phyloP scores from a whole-genome alignment of 92 coral and sea anemone species.

The Phenganax stokvisi region DNA sequence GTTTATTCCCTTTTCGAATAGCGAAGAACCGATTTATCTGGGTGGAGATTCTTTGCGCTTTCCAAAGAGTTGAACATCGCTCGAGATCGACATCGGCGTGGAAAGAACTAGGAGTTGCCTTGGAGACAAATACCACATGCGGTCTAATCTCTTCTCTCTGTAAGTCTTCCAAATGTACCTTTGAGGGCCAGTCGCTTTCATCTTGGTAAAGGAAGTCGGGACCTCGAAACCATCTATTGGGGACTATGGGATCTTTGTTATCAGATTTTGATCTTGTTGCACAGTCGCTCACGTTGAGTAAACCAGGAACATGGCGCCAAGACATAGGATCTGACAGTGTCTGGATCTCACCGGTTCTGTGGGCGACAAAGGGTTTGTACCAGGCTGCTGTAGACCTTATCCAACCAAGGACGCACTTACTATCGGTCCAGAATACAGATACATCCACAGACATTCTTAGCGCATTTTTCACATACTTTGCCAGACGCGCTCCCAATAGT shows the following conservation, averaged over 20 bases:
- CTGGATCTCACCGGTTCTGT: constrained; percentile 18
- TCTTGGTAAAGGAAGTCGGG: constrained; percentile 49
- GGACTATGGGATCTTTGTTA: not conserved
- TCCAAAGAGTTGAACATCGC: constrained; percentile 28
- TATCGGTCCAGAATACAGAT: constrained; percentile 46
- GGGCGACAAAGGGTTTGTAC: constrained; percentile 19
- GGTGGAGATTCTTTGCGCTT: constrained; percentile 9
- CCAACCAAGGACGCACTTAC: constrained; percentile 16
- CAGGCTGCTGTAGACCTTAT: constrained; percentile 10
- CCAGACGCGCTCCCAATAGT: constrained; percentile 43
- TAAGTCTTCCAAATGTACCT: not conserved
- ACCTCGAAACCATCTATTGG: constrained; percentile 48
- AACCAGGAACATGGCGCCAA: constrained; percentile 19
- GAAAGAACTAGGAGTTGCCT: not conserved
- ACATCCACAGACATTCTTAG: constrained; percentile 15
- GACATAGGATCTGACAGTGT: constrained; percentile 7
- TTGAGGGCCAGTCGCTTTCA: constrained; percentile 42
- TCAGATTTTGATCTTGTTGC: constrained; percentile 35
- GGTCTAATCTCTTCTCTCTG: constrained; percentile 21
- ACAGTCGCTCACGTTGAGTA: constrained; percentile 43
- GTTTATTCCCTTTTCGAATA: constrained; percentile 18
- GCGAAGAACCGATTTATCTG: constrained; percentile 18
- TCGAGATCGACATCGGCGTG: constrained; percentile 2
- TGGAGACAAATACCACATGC: not conserved
- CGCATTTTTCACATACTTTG: constrained; percentile 38